Evolutionary conservation across 2,888 invertebrate genomes (phyloP), one percentile per base, ranked within the genome.

Genomic region (Harmothoe impar): DNA sequence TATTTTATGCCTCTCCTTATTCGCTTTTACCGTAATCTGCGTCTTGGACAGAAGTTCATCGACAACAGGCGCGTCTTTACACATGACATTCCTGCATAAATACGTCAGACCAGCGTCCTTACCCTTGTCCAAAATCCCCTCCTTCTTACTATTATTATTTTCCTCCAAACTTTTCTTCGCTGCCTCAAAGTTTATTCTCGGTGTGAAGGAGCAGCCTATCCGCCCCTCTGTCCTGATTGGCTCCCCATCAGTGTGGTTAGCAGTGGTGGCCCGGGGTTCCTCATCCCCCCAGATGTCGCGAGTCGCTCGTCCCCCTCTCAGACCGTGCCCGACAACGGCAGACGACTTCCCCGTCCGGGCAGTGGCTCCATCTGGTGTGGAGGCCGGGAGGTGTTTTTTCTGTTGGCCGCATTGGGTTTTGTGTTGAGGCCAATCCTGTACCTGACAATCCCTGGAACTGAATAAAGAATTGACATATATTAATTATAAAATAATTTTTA

Each of bases 391-490:
- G 10, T 35, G 81, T 17, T 35, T 25, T 43, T 3, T 43, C 43
- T 81, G 33, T 43, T 23, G 68, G 43, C 7, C 68, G 43, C 89
- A 89, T 17, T n/a, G 12, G 0, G 35, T 88, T 78, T 89, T 91
- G 91, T 94, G 94, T 7, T 43, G 51, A 56, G 93, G 90, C 94
- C 94, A 94, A 90, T 94, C 94, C 88, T 92, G 84, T 20, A 92
- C 85, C 86, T 94, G 94, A 86, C 94, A 94, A 68, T 93, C 93
- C 89, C 93, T 91, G 17, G 94, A 94, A 92, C 94, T 94, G 89
- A 89, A n/a, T n/a, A n/a, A n/a, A n/a, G n/a, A n/a, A n/a, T n/a
- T n/a, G n/a, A 94, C 91, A n/a, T 77, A 90, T 72, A 12, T 43
- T 12, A 43, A 52, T 33, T n/a, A 89, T 54, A 17, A n/a, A n/a